Base-by-base conservation (phyloP, 1,140 invertebrate genomes). In the Augochlora pura region DNA sequence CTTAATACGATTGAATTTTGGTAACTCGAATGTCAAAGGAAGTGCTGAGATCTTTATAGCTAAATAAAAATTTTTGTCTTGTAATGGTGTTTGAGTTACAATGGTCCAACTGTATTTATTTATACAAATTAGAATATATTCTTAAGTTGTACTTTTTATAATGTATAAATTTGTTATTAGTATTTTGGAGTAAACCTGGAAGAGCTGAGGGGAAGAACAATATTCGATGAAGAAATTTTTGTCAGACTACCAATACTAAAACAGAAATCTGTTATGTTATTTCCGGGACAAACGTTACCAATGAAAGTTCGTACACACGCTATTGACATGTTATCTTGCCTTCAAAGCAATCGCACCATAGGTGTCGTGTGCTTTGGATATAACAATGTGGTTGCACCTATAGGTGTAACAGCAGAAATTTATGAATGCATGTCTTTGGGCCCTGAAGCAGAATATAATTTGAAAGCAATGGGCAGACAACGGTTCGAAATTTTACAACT, bases 401-500 rank as follows among this genome's bases (percentile, higher is more conserved):
- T 96, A 75, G 95, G 96, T 25, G 96, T 95, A 38, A 96, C 95
- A n/a, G 96, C 95, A n/a, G 96, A 96, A 90, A 95, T 96, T 42
- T 95, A 95, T 81, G 95, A 95, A 73, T 95, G 94, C 81, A 93
- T 93, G 77, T 93, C 94, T 79, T 94, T 94, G 54, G 57, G 54
- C 39, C 76, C 63, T 67, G 54, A 82, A 82, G 42, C 86, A 62
- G 91, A 89, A 46, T 93, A 94, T 77, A 86, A 89, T 49, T 92
- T 94, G 16, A 95, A 96, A 90, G 95, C 95, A 5, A 94, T 94
- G 89, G 96, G 95, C 32, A 88, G 95, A 60, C 95, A 96, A 81
- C 90, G 96, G n/a, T 96, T 96, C 89, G 92, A 93, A 84, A 91
- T 96, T 71, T 84, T 95, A 4, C 89, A 93, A 60, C 91, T 92